These are phyloP conservation scores for Colaptes auratus DNA, from an alignment of 2,113 vertebrate genomes.

Conservation along the genomic window DNA sequence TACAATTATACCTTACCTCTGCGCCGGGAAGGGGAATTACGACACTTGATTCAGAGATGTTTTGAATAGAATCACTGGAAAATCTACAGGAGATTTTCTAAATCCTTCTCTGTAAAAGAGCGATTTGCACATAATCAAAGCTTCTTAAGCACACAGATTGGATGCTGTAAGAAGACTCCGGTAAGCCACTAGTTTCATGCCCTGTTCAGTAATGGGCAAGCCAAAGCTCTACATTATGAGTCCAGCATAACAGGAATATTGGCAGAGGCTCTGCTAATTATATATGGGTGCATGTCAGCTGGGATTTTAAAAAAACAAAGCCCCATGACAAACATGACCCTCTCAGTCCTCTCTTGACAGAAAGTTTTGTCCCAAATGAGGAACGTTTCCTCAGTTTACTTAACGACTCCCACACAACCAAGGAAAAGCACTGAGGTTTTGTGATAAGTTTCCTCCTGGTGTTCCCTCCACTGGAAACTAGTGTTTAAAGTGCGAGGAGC, in stretches of 20 bases:
- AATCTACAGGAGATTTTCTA: not conserved
- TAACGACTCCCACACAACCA: not conserved
- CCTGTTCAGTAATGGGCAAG: not conserved
- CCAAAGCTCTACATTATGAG: not conserved
- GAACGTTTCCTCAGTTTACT: not conserved
- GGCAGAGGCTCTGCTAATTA: not conserved
- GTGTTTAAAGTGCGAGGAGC: not conserved
- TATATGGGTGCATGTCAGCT: not conserved
- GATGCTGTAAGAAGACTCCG: not conserved
- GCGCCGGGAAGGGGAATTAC: not conserved
- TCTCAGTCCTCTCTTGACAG: not conserved
- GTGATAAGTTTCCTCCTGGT: not conserved
- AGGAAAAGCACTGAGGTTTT: not conserved
- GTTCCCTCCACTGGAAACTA: not conserved
- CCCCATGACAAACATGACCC: not conserved
- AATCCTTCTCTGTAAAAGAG: not conserved
- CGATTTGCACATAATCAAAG: slow-evolving; percentile 11
- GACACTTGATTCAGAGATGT: not conserved
- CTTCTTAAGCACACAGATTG: not conserved
- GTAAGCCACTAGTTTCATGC: not conserved
- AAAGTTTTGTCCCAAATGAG: not conserved
- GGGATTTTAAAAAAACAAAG: not conserved
- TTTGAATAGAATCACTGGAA: slow-evolving; percentile 3
- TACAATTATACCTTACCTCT: not conserved
- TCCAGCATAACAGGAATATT: not conserved